phyloP scores from a whole-genome alignment of 2,797 vertebrate species.

The Carcharodon carcharias region DNA sequence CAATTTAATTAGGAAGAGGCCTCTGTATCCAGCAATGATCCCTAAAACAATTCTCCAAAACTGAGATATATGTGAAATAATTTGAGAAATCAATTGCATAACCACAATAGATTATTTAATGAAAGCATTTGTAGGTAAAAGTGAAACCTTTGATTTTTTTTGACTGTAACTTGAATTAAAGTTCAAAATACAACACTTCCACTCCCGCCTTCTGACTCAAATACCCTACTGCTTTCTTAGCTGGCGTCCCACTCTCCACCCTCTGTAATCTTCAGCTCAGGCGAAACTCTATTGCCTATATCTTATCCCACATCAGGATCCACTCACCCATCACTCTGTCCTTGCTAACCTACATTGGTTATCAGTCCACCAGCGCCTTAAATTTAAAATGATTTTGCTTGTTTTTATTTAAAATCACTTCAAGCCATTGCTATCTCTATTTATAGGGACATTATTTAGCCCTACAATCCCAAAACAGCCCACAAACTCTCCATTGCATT shows the following conservation, averaged over 20 bases:
- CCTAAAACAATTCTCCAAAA: not conserved
- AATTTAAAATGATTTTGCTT: not conserved
- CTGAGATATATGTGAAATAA: not conserved
- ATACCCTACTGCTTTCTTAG: not conserved
- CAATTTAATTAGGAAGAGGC: not conserved
- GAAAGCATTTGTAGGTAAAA: not conserved
- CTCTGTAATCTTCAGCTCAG: not conserved
- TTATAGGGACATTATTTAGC: not conserved
- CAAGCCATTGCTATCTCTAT: not conserved
- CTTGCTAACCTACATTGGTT: not conserved
- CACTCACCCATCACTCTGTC: not conserved
- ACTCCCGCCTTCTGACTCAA: not conserved
- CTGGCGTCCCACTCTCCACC: not conserved
- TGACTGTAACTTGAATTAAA: not conserved
- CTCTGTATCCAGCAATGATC: not conserved
- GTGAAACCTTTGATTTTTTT: not conserved
- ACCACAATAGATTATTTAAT: not conserved
- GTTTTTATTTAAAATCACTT: not conserved
- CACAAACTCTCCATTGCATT: not conserved
- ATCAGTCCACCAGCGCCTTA: not conserved
- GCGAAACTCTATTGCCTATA: not conserved
- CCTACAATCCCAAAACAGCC: not conserved
- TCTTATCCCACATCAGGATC: not conserved
- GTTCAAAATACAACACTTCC: not conserved
- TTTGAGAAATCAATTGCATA: not conserved